Evolutionary conservation across 1,140 invertebrate genomes (phyloP).

Genomic region (Muscidifurax raptorellus): DNA sequence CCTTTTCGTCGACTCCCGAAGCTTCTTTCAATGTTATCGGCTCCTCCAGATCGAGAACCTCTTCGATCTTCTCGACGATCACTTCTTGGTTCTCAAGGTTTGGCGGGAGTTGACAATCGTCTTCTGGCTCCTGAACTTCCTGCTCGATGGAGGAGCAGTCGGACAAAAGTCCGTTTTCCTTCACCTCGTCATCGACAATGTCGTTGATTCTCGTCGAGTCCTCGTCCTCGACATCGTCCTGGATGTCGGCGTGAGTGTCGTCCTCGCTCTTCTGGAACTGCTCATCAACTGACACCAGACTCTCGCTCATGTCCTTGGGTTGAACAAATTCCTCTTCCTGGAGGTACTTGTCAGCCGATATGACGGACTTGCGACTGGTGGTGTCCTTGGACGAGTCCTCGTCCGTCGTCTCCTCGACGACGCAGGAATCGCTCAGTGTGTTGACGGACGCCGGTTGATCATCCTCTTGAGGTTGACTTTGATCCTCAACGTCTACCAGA

Average conservation of each 20-base stretch:
- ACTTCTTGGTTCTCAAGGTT: neutral
- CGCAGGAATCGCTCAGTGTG: constrained; percentile 20
- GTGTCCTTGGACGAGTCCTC: constrained; percentile 6
- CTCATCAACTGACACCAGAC: neutral
- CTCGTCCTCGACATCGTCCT: neutral
- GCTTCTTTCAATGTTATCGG: constrained; percentile 59
- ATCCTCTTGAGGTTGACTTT: neutral
- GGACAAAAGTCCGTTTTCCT: neutral
- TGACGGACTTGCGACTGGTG: neutral
- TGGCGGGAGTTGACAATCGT: neutral
- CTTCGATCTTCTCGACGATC: neutral
- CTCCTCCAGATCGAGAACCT: constrained; percentile 43
- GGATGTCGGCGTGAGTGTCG: neutral
- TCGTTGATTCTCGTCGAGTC: neutral
- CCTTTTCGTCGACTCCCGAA: constrained; percentile 58
- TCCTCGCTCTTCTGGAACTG: neutral
- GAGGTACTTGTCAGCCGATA: constrained; percentile 51
- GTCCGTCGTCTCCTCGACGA: constrained; percentile 14
- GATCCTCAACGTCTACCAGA: neutral
- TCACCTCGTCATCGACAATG: neutral
- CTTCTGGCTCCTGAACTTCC: neutral
- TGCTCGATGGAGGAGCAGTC: neutral
- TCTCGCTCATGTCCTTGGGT: neutral
- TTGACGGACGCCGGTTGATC: constrained; percentile 17
- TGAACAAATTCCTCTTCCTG: constrained; percentile 46